phyloP scores from a whole-genome alignment of 2,113 vertebrate species.

The Podiceps cristatus region DNA sequence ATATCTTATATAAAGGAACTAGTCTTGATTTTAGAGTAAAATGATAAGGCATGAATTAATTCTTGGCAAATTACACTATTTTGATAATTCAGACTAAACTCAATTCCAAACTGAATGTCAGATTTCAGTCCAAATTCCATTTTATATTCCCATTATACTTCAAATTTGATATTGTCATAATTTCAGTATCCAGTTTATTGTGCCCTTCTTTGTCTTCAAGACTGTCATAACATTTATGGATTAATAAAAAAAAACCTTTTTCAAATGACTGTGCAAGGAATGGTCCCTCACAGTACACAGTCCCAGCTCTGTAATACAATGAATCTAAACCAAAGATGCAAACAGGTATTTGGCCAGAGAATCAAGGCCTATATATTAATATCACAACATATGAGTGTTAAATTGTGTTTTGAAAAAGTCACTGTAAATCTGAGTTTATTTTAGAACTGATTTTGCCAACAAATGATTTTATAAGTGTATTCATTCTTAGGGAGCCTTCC shows the following conservation, averaged over 20 bases:
- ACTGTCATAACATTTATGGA: not conserved
- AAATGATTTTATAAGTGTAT: not conserved
- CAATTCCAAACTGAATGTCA: not conserved
- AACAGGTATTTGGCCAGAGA: not conserved
- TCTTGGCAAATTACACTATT: not conserved
- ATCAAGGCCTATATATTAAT: not conserved
- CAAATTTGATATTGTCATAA: not conserved
- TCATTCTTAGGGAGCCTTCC: not conserved
- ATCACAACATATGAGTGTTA: not conserved
- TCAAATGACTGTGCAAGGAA: not conserved
- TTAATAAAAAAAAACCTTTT: not conserved
- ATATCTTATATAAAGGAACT: not conserved
- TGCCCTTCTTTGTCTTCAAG: not conserved
- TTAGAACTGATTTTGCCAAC: not conserved
- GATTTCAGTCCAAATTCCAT: not conserved
- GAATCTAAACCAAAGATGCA: not conserved
- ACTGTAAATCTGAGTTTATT: not conserved
- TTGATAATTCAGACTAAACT: not conserved
- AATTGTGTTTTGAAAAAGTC: not conserved
- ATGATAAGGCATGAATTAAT: not conserved
- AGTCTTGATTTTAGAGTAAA: not conserved
- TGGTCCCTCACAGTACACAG: not conserved
- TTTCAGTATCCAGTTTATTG: not conserved
- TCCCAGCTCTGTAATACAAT: not conserved
- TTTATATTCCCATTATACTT: not conserved